These are phyloP conservation scores for Latrodectus hesperus DNA, from an alignment of 2,888 invertebrate species.

Conservation along the genomic window DNA sequence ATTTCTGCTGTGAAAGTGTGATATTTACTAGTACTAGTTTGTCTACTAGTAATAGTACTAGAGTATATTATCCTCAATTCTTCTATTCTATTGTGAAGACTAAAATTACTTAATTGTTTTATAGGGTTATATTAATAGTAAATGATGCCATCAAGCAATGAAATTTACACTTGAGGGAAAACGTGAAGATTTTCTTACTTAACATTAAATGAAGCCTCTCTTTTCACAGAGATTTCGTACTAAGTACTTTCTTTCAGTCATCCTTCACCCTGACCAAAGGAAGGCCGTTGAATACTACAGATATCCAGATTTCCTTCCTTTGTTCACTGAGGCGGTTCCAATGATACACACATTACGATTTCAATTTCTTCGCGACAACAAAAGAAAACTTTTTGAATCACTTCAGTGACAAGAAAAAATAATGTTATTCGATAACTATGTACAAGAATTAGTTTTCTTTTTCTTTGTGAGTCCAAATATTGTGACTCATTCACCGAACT, in stretches of 20 bases:
- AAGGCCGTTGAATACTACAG: neutral
- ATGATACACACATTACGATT: neutral
- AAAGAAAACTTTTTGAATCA: constrained; percentile 7
- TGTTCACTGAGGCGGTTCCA: constrained; percentile 26
- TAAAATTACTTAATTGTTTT: too few relatives aligned
- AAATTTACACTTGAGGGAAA: too few relatives aligned
- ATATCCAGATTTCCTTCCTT: neutral
- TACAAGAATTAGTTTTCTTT: neutral
- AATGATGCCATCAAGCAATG: too few relatives aligned
- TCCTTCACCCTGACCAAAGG: neutral
- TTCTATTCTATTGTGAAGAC: too few relatives aligned
- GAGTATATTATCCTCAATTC: too few relatives aligned
- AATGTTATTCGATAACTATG: constrained; percentile 24
- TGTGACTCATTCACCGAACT: constrained; percentile 20
- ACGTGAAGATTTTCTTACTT: too few relatives aligned
- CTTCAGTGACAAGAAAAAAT: constrained; percentile 4
- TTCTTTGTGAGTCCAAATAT: neutral
- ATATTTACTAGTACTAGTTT: too few relatives aligned
- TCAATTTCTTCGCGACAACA: neutral
- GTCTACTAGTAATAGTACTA: too few relatives aligned
- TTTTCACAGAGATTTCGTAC: too few relatives aligned
- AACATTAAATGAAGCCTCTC: too few relatives aligned
- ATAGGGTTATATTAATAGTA: too few relatives aligned
- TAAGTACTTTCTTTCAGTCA: neutral
- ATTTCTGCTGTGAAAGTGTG: too few relatives aligned